Evolutionary conservation across 2,888 invertebrate species (phyloP).

Genomic region (Dolomedes plantarius): DNA sequence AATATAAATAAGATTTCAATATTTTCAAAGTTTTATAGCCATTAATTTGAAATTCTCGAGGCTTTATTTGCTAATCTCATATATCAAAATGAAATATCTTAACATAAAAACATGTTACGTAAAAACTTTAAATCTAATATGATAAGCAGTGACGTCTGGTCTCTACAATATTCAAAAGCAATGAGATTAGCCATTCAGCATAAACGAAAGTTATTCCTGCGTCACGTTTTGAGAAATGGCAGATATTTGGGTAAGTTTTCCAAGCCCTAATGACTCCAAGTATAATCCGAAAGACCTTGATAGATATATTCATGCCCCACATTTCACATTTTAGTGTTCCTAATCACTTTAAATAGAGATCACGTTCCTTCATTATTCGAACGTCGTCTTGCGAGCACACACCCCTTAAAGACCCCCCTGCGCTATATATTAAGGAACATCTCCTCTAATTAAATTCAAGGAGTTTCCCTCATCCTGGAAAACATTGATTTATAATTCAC

Average conservation of each 20-base stretch:
- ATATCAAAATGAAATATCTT: no score
- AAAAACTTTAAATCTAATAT: no score
- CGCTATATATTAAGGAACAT: slow-evolving; percentile 40
- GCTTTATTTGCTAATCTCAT: no score
- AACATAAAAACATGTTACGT: no score
- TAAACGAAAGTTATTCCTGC: neutral
- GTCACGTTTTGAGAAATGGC: neutral
- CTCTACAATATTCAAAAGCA: no score
- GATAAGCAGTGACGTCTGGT: no score
- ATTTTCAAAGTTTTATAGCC: no score
- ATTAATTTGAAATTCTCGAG: no score
- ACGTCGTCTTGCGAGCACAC: slow-evolving; percentile 21
- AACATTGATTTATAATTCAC: slow-evolving; percentile 60
- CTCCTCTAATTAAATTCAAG: slow-evolving; percentile 66
- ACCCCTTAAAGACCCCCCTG: slow-evolving; percentile 35
- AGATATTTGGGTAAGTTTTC: neutral
- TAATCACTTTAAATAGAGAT: slow-evolving; percentile 37
- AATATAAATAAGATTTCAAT: no score
- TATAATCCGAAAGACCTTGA: neutral
- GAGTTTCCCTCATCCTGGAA: slow-evolving; percentile 23
- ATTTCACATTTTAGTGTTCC: neutral
- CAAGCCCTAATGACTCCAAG: neutral
- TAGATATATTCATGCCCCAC: slow-evolving; percentile 3
- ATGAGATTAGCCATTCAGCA: no score
- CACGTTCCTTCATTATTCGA: slow-evolving; percentile 56